Conservation (phyloP, 1,140 invertebrate species). For the Drosophila ercepeae region DNA sequence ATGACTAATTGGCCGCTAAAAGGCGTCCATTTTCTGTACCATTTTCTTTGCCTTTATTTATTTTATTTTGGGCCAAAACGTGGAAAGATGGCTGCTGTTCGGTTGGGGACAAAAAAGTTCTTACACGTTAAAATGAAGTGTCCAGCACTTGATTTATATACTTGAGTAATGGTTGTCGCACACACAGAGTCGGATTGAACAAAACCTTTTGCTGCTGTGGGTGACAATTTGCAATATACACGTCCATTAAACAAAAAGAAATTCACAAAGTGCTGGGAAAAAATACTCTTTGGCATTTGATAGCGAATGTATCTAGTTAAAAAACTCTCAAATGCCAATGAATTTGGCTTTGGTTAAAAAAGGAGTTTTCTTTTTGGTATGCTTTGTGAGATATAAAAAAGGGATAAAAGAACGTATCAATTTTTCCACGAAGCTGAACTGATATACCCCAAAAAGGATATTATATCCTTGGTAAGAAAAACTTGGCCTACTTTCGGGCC, state of each 20-base stretch:
- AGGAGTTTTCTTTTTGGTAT: not conserved
- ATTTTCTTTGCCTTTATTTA: slow-evolving; percentile 11
- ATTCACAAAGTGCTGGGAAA: not conserved
- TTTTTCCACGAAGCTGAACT: not conserved
- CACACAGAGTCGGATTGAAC: slow-evolving; percentile 31
- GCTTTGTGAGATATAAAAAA: no score
- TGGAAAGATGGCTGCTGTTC: not conserved
- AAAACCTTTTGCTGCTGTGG: slow-evolving; percentile 31
- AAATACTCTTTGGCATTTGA: not conserved
- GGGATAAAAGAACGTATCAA: slow-evolving; percentile 5
- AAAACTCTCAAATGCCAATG: not conserved
- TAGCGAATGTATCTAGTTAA: not conserved
- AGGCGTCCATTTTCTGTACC: slow-evolving; percentile 37
- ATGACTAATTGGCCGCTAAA: slow-evolving; percentile 58
- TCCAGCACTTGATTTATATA: slow-evolving; percentile 63
- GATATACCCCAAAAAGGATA: not conserved
- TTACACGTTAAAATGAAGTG: slow-evolving; percentile 49
- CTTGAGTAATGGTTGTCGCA: slow-evolving; percentile 58
- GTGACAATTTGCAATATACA: slow-evolving; percentile 41
- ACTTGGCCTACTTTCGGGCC: slow-evolving; percentile 8
- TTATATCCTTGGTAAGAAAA: not conserved
- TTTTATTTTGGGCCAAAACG: slow-evolving; percentile 1
- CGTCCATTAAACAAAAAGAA: slow-evolving; percentile 14
- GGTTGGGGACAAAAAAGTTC: not conserved
- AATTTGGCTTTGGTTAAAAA: not conserved